Evolutionary conservation across 2,888 invertebrate genomes (phyloP).

Genomic region (Cheilosia scutellata): DNA sequence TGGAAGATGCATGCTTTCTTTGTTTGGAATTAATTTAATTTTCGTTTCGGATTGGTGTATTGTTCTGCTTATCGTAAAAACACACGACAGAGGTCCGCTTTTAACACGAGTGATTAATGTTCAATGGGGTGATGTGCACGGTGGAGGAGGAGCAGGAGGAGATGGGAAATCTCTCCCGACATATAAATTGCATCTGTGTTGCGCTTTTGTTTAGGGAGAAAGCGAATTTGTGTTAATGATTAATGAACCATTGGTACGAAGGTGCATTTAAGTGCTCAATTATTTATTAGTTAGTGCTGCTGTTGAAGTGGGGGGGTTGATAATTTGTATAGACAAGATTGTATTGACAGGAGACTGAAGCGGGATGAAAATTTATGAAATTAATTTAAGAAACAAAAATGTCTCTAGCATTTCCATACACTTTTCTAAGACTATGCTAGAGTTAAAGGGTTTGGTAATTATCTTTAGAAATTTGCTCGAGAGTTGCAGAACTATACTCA

Average conservation of each 20-base stretch:
- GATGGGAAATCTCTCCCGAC: conserved; percentile 27
- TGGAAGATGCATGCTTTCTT: background rate
- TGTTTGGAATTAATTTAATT: conserved; percentile 66
- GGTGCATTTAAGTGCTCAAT: conserved; percentile 57
- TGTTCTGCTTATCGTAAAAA: conserved; percentile 28
- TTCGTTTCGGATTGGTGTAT: conserved; percentile 61
- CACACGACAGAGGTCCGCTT: conserved; percentile 28
- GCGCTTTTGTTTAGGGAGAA: conserved; percentile 45
- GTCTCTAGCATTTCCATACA: no score
- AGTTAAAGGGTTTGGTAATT: no score
- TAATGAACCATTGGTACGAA: conserved; percentile 56
- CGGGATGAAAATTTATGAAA: no score
- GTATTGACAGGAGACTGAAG: no score
- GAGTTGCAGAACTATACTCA: no score
- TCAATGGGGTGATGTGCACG: background rate
- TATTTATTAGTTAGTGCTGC: conserved; percentile 43
- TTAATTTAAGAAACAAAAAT: no score
- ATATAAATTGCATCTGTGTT: conserved; percentile 42
- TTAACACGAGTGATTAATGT: conserved; percentile 69
- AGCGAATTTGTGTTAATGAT: conserved; percentile 57
- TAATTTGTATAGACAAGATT: background rate
- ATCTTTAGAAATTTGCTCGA: no score
- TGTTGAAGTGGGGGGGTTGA: background rate
- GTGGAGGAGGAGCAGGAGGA: background rate
- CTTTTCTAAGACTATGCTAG: no score